phyloP scores from a whole-genome alignment of 1,140 invertebrate species.

The Drosophila funebris region DNA sequence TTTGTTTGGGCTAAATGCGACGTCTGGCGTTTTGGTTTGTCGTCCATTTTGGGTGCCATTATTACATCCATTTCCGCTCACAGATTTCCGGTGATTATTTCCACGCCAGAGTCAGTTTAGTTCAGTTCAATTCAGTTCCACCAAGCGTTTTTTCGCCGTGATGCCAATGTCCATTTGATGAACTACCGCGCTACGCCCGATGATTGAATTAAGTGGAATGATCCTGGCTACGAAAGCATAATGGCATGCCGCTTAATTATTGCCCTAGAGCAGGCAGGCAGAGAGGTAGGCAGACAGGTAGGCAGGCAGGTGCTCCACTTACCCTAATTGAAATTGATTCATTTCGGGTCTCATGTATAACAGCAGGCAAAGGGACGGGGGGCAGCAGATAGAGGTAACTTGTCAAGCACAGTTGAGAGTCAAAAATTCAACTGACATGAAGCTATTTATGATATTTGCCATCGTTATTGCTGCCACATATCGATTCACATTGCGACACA shows the following conservation, averaged over 20 bases:
- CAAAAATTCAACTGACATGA: constrained; percentile 66
- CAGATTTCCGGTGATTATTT: constrained; percentile 81
- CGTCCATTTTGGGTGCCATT: constrained; percentile 72
- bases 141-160: neutral
- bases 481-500: constrained; percentile 70
- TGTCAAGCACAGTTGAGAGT: constrained; percentile 35
- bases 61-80: constrained; percentile 73
- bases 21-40: constrained; percentile 36
- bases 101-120: constrained; percentile 27
- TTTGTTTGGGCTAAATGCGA: constrained; percentile 75
- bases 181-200: neutral
- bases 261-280: constrained; percentile 1
- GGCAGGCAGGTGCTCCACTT: constrained; percentile 55
- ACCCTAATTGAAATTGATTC: constrained; percentile 74
- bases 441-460: constrained; percentile 58
- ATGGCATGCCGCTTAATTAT: constrained; percentile 74
- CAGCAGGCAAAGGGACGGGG: neutral
- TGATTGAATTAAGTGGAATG: constrained; percentile 73
- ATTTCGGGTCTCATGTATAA: constrained; percentile 7
- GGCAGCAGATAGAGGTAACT: neutral
- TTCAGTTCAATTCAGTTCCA: too few relatives aligned
- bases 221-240: constrained; percentile 56
- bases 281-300: neutral
- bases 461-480: constrained; percentile 56
- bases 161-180: constrained; percentile 45